A percentile compares a stretch with the other conserved stretches of the same genome.
These are phyloP conservation scores for Phyllotreta striolata DNA, from an alignment of 2,888 invertebrate species.

Conservation along the genomic window DNA sequence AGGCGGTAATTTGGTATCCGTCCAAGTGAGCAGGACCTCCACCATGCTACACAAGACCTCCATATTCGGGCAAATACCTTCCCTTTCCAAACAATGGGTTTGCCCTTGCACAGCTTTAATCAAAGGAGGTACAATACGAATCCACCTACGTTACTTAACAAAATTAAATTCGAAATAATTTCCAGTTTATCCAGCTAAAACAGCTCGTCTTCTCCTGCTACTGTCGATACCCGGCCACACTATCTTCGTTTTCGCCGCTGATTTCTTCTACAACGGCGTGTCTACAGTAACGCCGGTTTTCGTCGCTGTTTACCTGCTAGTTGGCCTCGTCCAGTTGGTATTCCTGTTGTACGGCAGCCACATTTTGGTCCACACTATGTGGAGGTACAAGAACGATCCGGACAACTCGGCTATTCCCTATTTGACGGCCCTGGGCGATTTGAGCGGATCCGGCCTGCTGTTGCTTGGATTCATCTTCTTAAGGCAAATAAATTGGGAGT, in stretches of 20 bases:
- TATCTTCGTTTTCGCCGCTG: constrained; percentile 81
- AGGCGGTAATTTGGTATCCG: constrained; percentile 89
- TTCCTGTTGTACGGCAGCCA: constrained; percentile 85
- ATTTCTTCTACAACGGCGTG: constrained; percentile 70
- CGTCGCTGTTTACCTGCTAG: constrained; percentile 78
- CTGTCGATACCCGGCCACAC: constrained; percentile 89
- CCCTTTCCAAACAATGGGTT: constrained; percentile 75
- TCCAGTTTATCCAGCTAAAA: constrained; percentile 82
- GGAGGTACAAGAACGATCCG: constrained; percentile 89
- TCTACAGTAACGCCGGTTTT: constrained; percentile 79
- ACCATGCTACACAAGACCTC: constrained; percentile 85
- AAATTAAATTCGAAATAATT: constrained; percentile 37
- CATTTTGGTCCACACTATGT: constrained; percentile 87
- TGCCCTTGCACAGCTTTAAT: constrained; percentile 83
- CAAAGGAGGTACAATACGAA: constrained; percentile 65
- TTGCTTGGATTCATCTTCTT: constrained; percentile 77
- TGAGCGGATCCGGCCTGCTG: constrained; percentile 84
- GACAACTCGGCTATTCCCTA: constrained; percentile 95
- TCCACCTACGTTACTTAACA: neutral
- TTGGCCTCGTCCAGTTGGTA: constrained; percentile 81
- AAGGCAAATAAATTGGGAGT: constrained; percentile 60
- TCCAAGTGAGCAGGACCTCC: constrained; percentile 87
- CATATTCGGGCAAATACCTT: constrained; percentile 78
- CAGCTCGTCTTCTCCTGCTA: constrained; percentile 82
- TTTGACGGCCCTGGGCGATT: constrained; percentile 91